These are phyloP conservation scores for Physella acuta DNA, from an alignment of 1,140 invertebrate genomes.

Conservation along the genomic window DNA sequence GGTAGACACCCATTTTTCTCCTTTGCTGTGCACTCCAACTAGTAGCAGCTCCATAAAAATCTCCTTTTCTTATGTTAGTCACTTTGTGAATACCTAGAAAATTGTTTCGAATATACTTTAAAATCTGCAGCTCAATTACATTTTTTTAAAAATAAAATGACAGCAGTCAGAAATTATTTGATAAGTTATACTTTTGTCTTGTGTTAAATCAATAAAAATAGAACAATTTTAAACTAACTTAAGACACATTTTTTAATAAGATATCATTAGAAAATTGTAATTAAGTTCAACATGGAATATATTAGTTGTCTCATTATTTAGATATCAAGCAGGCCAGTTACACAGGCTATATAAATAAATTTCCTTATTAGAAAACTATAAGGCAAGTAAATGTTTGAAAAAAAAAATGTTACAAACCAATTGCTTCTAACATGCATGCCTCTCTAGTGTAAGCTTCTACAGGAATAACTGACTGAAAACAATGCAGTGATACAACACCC, in stretches of 20 bases:
- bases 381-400: too few species aligned
- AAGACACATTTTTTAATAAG: too few species aligned
- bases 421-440: slow-evolving; percentile 87
- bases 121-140: slow-evolving; percentile 25
- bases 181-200: not conserved
- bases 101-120: too few species aligned
- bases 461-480: slow-evolving; percentile 88
- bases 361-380: too few species aligned
- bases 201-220: not conserved
- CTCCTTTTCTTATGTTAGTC: slow-evolving; percentile 79
- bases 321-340: too few species aligned
- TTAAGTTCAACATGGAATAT: too few species aligned
- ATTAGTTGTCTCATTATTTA: too few species aligned
- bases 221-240: not conserved
- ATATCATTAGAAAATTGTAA: too few species aligned
- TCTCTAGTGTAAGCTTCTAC: slow-evolving; percentile 91
- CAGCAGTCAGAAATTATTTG: not conserved
- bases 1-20: slow-evolving; percentile 74
- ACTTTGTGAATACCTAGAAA: slow-evolving; percentile 71
- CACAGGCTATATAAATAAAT: too few species aligned
- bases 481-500: slow-evolving; percentile 86
- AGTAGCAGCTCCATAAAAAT: slow-evolving; percentile 79
- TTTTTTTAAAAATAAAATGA: not conserved
- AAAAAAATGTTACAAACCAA: slow-evolving; percentile 64
- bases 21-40: slow-evolving; percentile 74